Evolutionary conservation across 1,140 invertebrate genomes (phyloP), one percentile per base, ranked within the genome.

Genomic region (Cepaea nemoralis): DNA sequence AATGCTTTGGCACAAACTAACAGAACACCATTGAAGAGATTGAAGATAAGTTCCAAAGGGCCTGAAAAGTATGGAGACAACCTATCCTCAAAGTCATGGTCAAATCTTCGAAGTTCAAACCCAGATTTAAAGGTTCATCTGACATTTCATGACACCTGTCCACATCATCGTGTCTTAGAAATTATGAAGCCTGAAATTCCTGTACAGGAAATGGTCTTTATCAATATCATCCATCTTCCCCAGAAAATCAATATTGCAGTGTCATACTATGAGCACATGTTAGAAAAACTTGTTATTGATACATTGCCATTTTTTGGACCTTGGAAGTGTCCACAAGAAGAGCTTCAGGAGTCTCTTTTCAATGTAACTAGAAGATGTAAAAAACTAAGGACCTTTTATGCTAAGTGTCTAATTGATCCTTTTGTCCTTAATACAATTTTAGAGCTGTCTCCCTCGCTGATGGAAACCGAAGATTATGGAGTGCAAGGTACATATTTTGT

Each of bases 151-250:
- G 87, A 88, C 77, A 90, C 88, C 0, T 86, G 85, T 80, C 87
- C 87, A 35, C 78, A 86, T 0, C 59, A 85, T 50, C 83, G 82
- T 50, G 84, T 90, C 12, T 59, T 82, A 24, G 83, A 85, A 35
- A 85, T 89, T 22, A 85, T 89, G 83, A 87, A 88, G 77, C 85
- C 89, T 74, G 85, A 86, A 70, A 88, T 90, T 33, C 89, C 89
- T 69, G 85, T 89, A 10, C 71, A 78, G n/a, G 84, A 81, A 22
- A 83, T 90, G 14, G 84, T 83, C 27, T 77, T 90, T 19, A 87
- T 87, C 69, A 90, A 88, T 10, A 88, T 88, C 40, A 89, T 88
- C 22, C 81, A 77, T 42, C 84, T 90, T 55, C 85, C 77, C 69
- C 83, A 87, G 19, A 88, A 90, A 81, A 82, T 90, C 10, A 86